phyloP scores from a whole-genome alignment of 2,797 vertebrate genomes.

The Paratrypauchen microcephalus region DNA sequence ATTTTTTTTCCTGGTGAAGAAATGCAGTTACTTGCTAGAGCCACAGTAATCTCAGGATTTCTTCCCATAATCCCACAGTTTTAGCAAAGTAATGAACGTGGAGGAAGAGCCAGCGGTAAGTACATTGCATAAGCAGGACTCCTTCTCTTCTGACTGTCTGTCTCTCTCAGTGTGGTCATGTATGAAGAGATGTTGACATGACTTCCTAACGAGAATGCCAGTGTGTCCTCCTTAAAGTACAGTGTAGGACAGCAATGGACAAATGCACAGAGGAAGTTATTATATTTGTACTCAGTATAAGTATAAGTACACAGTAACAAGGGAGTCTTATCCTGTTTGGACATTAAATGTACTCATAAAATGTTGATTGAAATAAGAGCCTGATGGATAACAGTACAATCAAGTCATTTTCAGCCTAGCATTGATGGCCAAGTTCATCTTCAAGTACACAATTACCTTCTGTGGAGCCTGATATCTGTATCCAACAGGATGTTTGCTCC shows the following conservation, averaged over 20 bases:
- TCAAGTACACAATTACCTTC: neutral
- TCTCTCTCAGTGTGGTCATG: constrained; percentile 14
- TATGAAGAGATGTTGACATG: constrained; percentile 2
- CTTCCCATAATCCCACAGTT: constrained; percentile 65
- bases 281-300: neutral
- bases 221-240: neutral
- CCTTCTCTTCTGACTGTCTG: neutral
- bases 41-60: constrained; percentile 63
- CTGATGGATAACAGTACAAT: neutral
- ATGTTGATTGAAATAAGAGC: no score
- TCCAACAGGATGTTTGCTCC: neutral
- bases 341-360: no score
- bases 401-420: neutral
- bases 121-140: constrained; percentile 57
- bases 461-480: neutral
- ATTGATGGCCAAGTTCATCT: no score
- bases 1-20: constrained; percentile 48
- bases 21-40: constrained; percentile 54
- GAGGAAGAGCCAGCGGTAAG: constrained; percentile 46
- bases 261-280: neutral
- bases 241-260: neutral
- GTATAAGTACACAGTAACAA: no score
- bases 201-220: neutral
- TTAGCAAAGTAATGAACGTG: constrained; percentile 68
- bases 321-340: neutral